These are phyloP conservation scores for Atethmia centrago DNA, from an alignment of 2,888 invertebrate species.

Conservation along the genomic window DNA sequence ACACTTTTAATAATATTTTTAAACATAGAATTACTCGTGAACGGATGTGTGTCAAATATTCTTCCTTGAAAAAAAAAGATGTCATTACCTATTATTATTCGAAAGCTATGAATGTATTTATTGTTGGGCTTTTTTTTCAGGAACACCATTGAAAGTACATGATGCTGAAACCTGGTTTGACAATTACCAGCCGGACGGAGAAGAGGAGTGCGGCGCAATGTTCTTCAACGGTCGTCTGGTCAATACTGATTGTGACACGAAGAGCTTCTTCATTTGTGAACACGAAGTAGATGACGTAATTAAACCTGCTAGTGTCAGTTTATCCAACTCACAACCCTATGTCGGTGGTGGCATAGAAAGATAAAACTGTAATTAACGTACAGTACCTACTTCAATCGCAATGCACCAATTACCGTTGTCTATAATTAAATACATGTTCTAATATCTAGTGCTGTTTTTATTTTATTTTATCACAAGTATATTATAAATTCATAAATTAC, in stretches of 20 bases:
- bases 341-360: slow-evolving; percentile 18
- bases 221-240: slow-evolving; percentile 79
- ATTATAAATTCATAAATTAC: too few relatives aligned
- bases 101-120: neutral
- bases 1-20: too few relatives aligned
- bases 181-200: slow-evolving; percentile 76
- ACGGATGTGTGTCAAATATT: too few relatives aligned
- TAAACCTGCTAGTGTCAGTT: neutral
- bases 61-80: neutral
- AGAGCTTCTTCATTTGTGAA: slow-evolving; percentile 83
- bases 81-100: neutral
- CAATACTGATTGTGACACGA: slow-evolving; percentile 74
- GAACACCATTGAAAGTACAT: slow-evolving; percentile 43
- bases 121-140: slow-evolving; percentile 2
- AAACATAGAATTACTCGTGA: too few relatives aligned
- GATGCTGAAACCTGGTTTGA: slow-evolving; percentile 79
- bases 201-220: slow-evolving; percentile 72
- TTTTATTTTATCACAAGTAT: too few relatives aligned
- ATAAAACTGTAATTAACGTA: neutral
- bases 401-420: neutral
- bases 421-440: neutral
- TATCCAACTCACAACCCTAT: slow-evolving; percentile 12
- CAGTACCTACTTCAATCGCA: neutral
- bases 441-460: neutral
- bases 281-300: slow-evolving; percentile 63